Percentiles rank a stretch among this genome's conserved stretches.
Evolutionary conservation across 2,797 vertebrate species (phyloP).

Genomic region (Parauchenoglanis punctatus): DNA sequence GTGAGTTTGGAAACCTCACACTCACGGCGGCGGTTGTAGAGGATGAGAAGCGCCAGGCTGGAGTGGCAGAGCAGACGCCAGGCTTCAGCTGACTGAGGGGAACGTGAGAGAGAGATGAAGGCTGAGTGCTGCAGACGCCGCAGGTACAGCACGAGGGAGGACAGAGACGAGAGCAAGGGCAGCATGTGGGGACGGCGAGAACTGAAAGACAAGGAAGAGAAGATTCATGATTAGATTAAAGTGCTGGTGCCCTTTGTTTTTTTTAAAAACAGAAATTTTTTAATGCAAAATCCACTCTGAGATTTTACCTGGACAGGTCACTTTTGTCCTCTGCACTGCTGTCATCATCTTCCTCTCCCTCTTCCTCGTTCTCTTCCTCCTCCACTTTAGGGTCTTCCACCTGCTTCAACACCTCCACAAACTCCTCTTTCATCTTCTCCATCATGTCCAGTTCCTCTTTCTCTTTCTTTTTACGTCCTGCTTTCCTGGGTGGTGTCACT

Average conservation of each 20-base stretch:
- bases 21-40: slow-evolving; percentile 80
- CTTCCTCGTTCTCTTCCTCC: slow-evolving; percentile 63
- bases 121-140: slow-evolving; percentile 80
- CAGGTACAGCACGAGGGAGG: slow-evolving; percentile 78
- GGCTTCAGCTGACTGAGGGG: slow-evolving; percentile 78
- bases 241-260: not conserved
- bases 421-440: slow-evolving; percentile 62
- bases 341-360: slow-evolving; percentile 73
- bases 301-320: slow-evolving; percentile 71
- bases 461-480: slow-evolving; percentile 67
- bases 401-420: slow-evolving; percentile 53
- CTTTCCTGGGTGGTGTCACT: slow-evolving; percentile 63
- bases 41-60: slow-evolving; percentile 79
- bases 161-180: slow-evolving; percentile 78
- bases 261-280: not conserved
- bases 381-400: slow-evolving; percentile 57
- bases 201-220: slow-evolving; percentile 50
- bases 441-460: slow-evolving; percentile 60
- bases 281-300: not conserved
- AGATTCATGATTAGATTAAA: not conserved
- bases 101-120: slow-evolving; percentile 76
- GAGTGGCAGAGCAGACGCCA: slow-evolving; percentile 83
- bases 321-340: slow-evolving; percentile 77
- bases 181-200: slow-evolving; percentile 78
- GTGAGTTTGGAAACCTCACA: slow-evolving; percentile 82